Percentiles rank a stretch among this genome's conserved stretches.
Conservation (phyloP, 2,888 invertebrate genomes). For the Drosophila greeni region DNA sequence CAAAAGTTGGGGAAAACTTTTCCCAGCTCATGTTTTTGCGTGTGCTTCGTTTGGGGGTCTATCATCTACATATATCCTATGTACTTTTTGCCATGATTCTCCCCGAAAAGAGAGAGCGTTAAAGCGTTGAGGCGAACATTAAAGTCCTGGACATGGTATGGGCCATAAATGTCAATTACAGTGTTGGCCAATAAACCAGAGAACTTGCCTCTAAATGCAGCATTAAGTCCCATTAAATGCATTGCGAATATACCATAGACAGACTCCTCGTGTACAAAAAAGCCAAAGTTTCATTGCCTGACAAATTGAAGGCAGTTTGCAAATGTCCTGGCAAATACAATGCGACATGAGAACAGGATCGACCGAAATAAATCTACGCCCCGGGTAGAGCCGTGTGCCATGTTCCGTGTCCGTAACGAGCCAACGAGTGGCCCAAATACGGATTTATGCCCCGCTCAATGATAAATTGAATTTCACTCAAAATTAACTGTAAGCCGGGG, state of each 20-base stretch:
- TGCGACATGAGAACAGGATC: slow-evolving; percentile 48
- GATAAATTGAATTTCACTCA: slow-evolving; percentile 72
- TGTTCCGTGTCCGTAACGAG: slow-evolving; percentile 42
- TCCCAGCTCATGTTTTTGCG: slow-evolving; percentile 12
- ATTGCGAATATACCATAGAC: slow-evolving; percentile 52
- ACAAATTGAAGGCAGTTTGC: slow-evolving; percentile 63
- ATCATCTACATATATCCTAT: slow-evolving; percentile 12
- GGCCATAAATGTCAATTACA: slow-evolving; percentile 66
- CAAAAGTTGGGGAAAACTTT: slow-evolving; percentile 53
- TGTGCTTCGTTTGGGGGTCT: slow-evolving; percentile 27
- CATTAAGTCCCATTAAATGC: slow-evolving; percentile 58
- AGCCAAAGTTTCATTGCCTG: slow-evolving; percentile 33
- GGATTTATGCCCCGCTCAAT: slow-evolving; percentile 69
- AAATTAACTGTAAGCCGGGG: slow-evolving; percentile 68
- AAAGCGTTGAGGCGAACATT: slow-evolving; percentile 52
- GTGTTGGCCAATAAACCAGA: slow-evolving; percentile 24
- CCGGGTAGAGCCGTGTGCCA: slow-evolving; percentile 7
- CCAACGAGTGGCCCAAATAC: slow-evolving; percentile 51
- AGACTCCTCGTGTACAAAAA: neutral
- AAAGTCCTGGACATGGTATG: slow-evolving; percentile 45
- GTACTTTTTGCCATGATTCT: neutral
- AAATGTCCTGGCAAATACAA: slow-evolving; percentile 51
- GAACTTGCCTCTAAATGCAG: slow-evolving; percentile 34
- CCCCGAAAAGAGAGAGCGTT: neutral
- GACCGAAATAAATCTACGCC: slow-evolving; percentile 57